A percentile compares a stretch with the other conserved stretches of the same genome.
Conservation (phyloP, 2,113 vertebrate species). For the Percina caprodes region DNA sequence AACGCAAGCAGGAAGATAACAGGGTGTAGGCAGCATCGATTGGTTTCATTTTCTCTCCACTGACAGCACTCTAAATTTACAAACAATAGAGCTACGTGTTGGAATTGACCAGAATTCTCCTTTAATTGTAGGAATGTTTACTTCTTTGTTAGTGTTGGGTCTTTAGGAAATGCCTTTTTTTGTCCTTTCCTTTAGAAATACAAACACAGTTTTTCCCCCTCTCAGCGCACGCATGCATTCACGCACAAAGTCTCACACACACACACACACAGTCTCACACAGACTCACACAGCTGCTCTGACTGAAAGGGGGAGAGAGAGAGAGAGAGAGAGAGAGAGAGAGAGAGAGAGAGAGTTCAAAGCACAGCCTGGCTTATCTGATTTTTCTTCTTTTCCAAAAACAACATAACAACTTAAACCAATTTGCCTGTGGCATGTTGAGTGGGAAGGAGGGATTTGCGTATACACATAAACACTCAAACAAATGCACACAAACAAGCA, state of each 20-base stretch:
- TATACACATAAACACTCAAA: constrained; percentile 40
- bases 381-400: constrained; percentile 65
- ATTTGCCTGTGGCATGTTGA: constrained; percentile 41
- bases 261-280: background rate
- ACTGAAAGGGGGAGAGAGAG: background rate
- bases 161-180: constrained; percentile 49
- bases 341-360: constrained; percentile 41
- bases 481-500: constrained; percentile 13
- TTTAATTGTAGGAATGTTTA: constrained; percentile 66
- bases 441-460: constrained; percentile 22
- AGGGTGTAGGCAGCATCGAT: too few species aligned
- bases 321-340: background rate
- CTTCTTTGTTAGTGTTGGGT: constrained; percentile 18
- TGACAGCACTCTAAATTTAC: too few species aligned
- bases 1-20: too few species aligned
- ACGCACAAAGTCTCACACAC: background rate
- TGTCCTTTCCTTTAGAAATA: constrained; percentile 35
- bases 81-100: too few species aligned
- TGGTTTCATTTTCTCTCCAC: too few species aligned
- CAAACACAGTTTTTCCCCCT: constrained; percentile 31
- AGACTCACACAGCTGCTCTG: background rate
- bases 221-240: background rate
- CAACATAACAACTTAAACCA: constrained; percentile 68
- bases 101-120: too few species aligned
- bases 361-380: constrained; percentile 44